Conservation (phyloP, 2,113 vertebrate species). For the Platanista minor region DNA sequence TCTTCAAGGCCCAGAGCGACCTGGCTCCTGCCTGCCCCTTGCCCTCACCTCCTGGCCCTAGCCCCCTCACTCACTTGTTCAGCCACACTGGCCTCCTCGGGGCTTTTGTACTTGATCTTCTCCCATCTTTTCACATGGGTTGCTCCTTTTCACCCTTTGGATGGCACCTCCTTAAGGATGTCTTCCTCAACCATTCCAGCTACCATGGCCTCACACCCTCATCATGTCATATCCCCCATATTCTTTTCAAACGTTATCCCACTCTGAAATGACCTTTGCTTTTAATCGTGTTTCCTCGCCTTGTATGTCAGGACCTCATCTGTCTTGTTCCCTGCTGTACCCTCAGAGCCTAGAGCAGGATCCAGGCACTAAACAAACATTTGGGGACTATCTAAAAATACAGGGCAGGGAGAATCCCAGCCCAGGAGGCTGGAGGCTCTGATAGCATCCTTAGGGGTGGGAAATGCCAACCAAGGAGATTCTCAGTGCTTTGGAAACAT, state of each 20-base stretch:
- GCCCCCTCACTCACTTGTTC: background rate
- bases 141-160: background rate
- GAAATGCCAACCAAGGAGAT: background rate
- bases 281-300: background rate
- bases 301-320: background rate
- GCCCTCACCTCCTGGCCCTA: background rate
- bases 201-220: rapidly evolving
- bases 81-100: background rate
- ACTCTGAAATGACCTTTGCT: background rate
- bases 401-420: background rate
- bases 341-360: background rate
- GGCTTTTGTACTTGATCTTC: too few relatives aligned
- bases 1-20: background rate
- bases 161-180: background rate
- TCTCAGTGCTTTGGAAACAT: background rate
- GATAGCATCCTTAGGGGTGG: background rate
- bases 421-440: background rate
- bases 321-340: background rate
- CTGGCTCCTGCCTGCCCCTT: background rate
- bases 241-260: rapidly evolving
- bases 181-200: background rate
- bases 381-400: background rate
- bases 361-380: background rate
- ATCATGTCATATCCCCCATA: rapidly evolving
- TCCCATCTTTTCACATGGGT: background rate